phyloP scores from a whole-genome alignment of 2,888 invertebrate species.

The Oscheius sp. region DNA sequence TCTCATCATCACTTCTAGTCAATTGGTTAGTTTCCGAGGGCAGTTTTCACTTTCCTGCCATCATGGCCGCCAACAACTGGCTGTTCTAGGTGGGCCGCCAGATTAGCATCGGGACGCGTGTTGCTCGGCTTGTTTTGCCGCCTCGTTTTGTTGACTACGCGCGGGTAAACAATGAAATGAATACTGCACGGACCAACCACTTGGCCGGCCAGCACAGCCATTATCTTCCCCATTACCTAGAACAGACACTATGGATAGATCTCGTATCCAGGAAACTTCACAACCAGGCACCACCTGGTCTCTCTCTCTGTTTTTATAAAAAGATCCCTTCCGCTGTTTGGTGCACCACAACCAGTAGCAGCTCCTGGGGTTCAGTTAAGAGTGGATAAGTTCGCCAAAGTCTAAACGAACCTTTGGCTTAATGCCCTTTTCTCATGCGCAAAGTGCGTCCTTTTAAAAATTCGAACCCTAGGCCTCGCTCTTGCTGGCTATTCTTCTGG shows the following conservation, averaged over 20 bases:
- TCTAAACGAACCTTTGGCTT: background rate
- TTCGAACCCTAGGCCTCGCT: background rate
- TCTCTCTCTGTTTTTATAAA: background rate
- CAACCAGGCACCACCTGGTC: constrained; percentile 3
- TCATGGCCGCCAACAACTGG: constrained; percentile 19
- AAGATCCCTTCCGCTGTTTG: background rate
- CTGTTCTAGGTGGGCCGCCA: constrained; percentile 22
- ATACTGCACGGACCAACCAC: constrained; percentile 32
- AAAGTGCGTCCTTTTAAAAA: background rate
- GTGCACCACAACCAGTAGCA: background rate
- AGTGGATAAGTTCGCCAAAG: background rate
- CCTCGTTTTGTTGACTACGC: constrained; percentile 37
- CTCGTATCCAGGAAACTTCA: constrained; percentile 10
- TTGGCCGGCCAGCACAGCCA: constrained; percentile 29
- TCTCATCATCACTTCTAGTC: background rate
- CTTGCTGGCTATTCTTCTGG: too few species aligned
- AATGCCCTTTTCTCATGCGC: background rate
- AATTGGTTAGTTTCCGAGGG: constrained; percentile 26
- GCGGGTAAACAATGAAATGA: constrained; percentile 37
- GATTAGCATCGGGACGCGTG: constrained; percentile 36
- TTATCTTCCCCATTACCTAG: constrained; percentile 30
- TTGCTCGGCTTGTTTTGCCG: constrained; percentile 38
- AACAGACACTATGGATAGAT: background rate
- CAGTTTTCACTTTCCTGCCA: constrained; percentile 30
- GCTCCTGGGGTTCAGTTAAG: background rate